Base-by-base conservation (phyloP, 1,140 invertebrate genomes). In the Pentalonia nigronervosa region DNA sequence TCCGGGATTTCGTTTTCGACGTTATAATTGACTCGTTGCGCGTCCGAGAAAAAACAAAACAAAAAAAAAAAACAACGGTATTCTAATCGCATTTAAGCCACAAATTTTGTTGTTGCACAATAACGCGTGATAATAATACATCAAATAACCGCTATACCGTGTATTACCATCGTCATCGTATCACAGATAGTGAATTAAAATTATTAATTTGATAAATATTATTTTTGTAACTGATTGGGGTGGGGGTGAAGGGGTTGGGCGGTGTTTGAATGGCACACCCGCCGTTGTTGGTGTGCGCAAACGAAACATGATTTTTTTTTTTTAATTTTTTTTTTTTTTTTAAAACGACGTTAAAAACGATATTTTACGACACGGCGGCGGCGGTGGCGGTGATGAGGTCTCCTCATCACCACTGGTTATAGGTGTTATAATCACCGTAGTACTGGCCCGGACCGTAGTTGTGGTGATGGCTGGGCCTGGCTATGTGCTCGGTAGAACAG, bases 1-100 rank as follows among this genome's bases (percentile, higher is more conserved):
- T 93, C 91, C 50, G 91, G 91, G 86, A 93, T 93, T 86, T 86
- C 48, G 60, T 84, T 81, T 93, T 93, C 84, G 50, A 93, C 47
- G 14, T 92, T 53, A 83, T 92, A 86, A 93, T 86, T 93, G 91
- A 92, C 91, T 93, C 60, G 60, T 91, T 91, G 45, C 30, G 60
- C 56, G 91, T 93, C 67, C 48, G n/a, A 36, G 76, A 76, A 91
- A 47, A 48, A 88, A 50, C 21, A 88, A 86, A 88, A 50, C 21
- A 88, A 86, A 76, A 91, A 47, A 48, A n/a, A n/a, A n/a, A n/a
- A 88, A 50, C 21, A 88, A 86, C 25, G 23, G 34, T 2, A 36
- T 83, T 23, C 45, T 30, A 30, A 11, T n/a, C n/a, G 17, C 34
- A 50, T 48, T 87, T 50, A 87, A 87, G 86, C 86, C 86, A 87